Base-by-base conservation (phyloP, 2,113 vertebrate genomes). In the Clinocottus analis region DNA sequence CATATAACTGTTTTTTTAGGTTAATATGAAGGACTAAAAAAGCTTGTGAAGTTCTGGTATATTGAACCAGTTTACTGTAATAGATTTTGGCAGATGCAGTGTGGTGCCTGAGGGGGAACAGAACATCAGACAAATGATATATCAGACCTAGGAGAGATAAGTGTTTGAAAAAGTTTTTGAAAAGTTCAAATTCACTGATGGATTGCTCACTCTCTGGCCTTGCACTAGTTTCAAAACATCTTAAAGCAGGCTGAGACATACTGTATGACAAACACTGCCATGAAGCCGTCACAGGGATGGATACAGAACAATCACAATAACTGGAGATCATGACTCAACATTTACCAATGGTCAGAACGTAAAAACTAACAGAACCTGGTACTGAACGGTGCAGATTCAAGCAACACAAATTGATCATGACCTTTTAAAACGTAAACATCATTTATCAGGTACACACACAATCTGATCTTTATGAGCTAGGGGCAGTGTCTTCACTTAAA, bases 121-220 rank as follows among this genome's bases (percentile, higher is more conserved):
- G 75, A 75, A 82, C 68, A 85, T 85, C 69, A 81, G 71, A 83
- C 75, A 87, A 82, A 86, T 84, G 68, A 89, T 83, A 69, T 33
- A 78, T 84, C 63, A 84, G 78, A 73, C 65, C 49, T 55, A 29
- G 23, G 49, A 85, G 67, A 85, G 66, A 79, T 76, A 73, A 85
- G 80, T 77, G 65, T 69, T 72, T 7, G 60, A 70, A 75, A 58
- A 75, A 64, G 53, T 73, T 77, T 76, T 65, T 60, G n/a, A 64
- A 61, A 82, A 84, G 68, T 85, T 80, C 25, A 51, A 55, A 77
- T 82, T 60, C 25, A 55, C 66, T 88, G 72, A 87, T 84, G 12
- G 72, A 80, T 78, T 62, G 27, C 62, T 80, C 65, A 45, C 31
- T 76, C 31, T 29, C 63, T 66, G 62, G 75, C 60, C 69, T 61